A percentile compares a stretch with the other conserved stretches of the same genome.
Conservation (phyloP, 2,113 vertebrate species). For the Grantiella picta region DNA sequence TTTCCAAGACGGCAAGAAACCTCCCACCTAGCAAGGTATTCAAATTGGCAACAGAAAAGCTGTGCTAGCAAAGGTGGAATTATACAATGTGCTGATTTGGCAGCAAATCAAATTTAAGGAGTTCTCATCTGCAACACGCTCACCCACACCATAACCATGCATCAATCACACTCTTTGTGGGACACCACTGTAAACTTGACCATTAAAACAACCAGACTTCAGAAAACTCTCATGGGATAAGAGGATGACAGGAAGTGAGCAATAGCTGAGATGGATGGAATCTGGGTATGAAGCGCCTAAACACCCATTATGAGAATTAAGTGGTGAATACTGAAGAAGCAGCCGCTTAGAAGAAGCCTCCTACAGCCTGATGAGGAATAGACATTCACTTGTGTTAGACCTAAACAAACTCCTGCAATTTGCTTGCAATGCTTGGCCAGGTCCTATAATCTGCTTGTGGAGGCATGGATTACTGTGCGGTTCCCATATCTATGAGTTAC, state of each 20-base stretch:
- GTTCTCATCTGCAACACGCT: not conserved
- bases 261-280: not conserved
- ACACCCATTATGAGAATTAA: not conserved
- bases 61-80: not conserved
- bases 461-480: not conserved
- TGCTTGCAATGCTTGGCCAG: not conserved
- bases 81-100: not conserved
- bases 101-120: not conserved
- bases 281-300: not conserved
- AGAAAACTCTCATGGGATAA: not conserved
- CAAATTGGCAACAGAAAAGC: not conserved
- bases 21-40: not conserved
- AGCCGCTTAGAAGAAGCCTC: not conserved
- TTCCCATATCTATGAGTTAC: not conserved
- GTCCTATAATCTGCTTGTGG: rapidly evolving
- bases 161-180: not conserved
- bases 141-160: not conserved
- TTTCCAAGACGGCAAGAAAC: not conserved
- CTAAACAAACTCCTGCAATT: not conserved
- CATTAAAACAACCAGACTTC: not conserved
- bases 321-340: not conserved
- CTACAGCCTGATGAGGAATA: not conserved
- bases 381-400: not conserved
- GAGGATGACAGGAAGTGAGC: not conserved
- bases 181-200: not conserved